Conservation (phyloP, 2,888 invertebrate genomes). For the Chironomus tentans region DNA sequence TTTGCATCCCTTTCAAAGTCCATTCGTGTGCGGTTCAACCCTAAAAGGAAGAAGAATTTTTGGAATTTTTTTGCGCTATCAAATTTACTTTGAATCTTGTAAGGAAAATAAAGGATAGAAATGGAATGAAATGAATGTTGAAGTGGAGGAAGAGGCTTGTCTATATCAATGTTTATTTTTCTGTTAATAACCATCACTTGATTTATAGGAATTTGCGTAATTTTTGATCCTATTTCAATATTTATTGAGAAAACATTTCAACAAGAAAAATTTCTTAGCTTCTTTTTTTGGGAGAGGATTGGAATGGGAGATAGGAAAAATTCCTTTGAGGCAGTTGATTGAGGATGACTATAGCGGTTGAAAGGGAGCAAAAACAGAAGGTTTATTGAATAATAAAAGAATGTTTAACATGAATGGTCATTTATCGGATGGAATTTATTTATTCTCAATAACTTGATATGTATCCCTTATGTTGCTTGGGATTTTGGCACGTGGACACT, state of each 20-base stretch:
- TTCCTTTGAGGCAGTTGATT: not conserved
- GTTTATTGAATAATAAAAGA: not conserved
- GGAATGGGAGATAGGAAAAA: not conserved
- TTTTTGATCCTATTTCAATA: slow-evolving; percentile 25
- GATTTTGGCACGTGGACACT: no score
- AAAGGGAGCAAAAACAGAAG: not conserved
- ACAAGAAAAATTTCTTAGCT: not conserved
- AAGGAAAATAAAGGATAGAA: not conserved
- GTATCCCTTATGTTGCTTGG: no score
- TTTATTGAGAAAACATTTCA: slow-evolving; percentile 23
- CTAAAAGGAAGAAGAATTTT: not conserved
- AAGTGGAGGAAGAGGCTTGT: not conserved
- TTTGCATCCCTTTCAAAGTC: not conserved
- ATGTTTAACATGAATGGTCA: no score
- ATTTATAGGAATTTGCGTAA: slow-evolving; percentile 25
- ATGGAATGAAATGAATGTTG: not conserved
- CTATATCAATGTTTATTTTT: slow-evolving; percentile 22
- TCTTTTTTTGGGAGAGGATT: not conserved
- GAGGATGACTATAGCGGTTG: not conserved
- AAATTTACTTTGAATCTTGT: not conserved
- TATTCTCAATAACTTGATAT: no score
- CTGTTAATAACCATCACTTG: slow-evolving; percentile 27
- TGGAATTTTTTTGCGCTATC: slow-evolving; percentile 7
- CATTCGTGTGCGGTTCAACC: slow-evolving; percentile 16
- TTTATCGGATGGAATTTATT: no score